Percentiles rank a stretch among this genome's conserved stretches.
Evolutionary conservation across 2,888 invertebrate species (phyloP).

Genomic region (Yponomeuta plumbellus): DNA sequence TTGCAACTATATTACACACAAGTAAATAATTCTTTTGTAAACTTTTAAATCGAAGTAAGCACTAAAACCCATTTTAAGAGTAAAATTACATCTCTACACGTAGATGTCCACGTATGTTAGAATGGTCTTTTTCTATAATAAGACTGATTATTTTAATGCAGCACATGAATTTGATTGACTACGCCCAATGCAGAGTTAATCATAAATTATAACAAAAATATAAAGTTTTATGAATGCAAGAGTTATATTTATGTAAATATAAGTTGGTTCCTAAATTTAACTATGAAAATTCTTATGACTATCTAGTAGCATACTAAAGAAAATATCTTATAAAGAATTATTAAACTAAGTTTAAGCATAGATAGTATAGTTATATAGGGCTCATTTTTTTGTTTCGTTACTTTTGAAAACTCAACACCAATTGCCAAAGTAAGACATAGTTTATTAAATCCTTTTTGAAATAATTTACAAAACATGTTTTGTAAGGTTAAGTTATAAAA

Average conservation of each 20-base stretch:
- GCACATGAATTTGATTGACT: neutral
- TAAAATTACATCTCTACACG: neutral
- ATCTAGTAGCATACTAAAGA: constrained; percentile 14
- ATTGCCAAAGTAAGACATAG: constrained; percentile 20
- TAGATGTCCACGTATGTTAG: neutral
- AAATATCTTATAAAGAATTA: neutral
- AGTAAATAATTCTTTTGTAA: neutral
- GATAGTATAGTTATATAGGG: neutral
- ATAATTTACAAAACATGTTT: constrained; percentile 27
- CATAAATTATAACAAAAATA: constrained; percentile 12
- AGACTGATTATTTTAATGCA: neutral
- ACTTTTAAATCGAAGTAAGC: neutral
- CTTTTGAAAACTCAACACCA: neutral
- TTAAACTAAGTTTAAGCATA: neutral
- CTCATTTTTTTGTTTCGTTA: neutral
- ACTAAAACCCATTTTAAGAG: neutral
- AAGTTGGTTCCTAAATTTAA: constrained; percentile 20
- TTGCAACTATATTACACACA: neutral
- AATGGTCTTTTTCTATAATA: neutral
- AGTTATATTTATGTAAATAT: neutral
- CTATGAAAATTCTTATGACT: constrained; percentile 23
- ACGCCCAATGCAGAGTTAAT: neutral
- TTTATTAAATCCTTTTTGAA: constrained; percentile 27
- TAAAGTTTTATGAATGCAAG: constrained; percentile 8
- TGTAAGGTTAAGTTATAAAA: neutral